Evolutionary conservation across 2,797 vertebrate species (phyloP).

Genomic region (Nasua narica): DNA sequence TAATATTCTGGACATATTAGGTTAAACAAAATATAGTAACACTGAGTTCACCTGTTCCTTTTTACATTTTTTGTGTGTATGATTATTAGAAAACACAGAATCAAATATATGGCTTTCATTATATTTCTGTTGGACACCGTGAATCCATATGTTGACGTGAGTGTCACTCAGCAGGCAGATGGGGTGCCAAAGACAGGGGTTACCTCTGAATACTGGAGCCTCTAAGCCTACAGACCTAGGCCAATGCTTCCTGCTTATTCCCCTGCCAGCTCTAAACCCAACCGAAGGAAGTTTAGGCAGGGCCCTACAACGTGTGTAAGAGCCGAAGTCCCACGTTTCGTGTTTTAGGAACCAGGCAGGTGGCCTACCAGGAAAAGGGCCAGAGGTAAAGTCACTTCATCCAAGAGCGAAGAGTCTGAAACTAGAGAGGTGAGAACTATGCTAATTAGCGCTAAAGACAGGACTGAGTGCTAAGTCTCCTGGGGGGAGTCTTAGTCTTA

Average conservation of each 20-base stretch:
- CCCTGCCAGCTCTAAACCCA: neutral
- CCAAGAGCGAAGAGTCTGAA: neutral
- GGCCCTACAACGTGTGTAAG: neutral
- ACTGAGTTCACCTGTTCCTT: neutral
- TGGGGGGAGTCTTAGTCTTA: no score
- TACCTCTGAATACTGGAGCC: neutral
- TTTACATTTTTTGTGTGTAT: neutral
- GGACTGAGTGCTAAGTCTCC: neutral
- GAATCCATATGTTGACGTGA: neutral
- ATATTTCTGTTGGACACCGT: neutral
- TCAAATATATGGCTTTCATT: neutral
- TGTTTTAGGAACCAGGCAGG: neutral
- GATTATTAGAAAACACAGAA: neutral
- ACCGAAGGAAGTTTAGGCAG: neutral
- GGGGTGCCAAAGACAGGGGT: fast-evolving
- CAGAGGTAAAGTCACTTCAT: neutral
- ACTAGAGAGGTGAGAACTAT: neutral
- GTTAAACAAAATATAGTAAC: neutral
- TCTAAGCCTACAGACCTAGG: neutral
- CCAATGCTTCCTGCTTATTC: neutral
- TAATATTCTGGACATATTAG: neutral
- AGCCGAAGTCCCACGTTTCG: neutral
- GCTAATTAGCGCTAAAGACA: neutral
- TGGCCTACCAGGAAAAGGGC: neutral
- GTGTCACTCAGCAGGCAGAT: neutral